Percentiles rank a stretch among this genome's conserved stretches.
Conservation (phyloP, 2,113 vertebrate genomes). For the Gadus macrocephalus region DNA sequence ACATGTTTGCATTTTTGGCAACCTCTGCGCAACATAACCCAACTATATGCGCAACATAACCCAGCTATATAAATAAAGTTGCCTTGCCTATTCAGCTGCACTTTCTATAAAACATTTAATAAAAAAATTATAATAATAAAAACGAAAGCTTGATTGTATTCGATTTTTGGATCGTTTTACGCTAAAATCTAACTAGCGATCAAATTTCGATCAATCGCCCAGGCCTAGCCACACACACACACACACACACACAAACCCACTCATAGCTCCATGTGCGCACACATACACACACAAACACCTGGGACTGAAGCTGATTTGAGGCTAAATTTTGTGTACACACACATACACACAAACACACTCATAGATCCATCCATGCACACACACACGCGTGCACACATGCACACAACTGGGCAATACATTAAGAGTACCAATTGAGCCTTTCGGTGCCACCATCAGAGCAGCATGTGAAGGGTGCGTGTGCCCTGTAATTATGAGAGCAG, state of each 20-base stretch:
- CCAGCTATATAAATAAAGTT: too few relatives aligned
- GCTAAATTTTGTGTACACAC: not conserved
- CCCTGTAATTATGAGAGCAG: slow-evolving; percentile 44
- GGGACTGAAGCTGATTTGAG: too few relatives aligned
- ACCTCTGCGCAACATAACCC: too few relatives aligned
- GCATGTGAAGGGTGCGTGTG: slow-evolving; percentile 25
- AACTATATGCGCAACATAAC: too few relatives aligned
- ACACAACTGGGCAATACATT: slow-evolving; percentile 22
- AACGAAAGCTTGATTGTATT: too few relatives aligned
- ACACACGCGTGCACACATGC: not conserved
- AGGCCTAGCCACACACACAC: not conserved
- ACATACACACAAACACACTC: not conserved
- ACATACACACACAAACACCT: slow-evolving; percentile 9
- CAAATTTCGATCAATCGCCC: not conserved
- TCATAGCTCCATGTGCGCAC: not conserved
- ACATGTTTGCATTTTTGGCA: too few relatives aligned
- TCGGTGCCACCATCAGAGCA: slow-evolving; percentile 15
- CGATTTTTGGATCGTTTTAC: not conserved
- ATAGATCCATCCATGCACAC: slow-evolving; percentile 1
- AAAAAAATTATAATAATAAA: too few relatives aligned
- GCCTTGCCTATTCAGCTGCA: too few relatives aligned
- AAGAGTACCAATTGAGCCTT: slow-evolving; percentile 37
- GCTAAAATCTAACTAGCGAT: not conserved
- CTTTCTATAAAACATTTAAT: too few relatives aligned
- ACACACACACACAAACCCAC: too few relatives aligned